Evolutionary conservation across 2,113 vertebrate species (phyloP).

Genomic region (Cavia porcellus): DNA sequence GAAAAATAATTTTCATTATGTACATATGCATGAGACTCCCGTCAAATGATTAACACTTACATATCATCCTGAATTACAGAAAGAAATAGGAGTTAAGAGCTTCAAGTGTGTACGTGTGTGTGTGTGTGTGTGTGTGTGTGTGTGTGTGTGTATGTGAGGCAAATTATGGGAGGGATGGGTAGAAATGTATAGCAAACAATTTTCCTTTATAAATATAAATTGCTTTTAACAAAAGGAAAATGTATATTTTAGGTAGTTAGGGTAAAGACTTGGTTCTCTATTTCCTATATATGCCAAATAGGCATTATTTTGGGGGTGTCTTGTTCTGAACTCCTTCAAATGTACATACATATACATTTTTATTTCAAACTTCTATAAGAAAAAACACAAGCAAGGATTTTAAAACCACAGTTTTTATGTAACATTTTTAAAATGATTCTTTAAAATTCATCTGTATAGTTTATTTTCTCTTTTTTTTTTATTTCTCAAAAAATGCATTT

Average conservation of each 20-base stretch:
- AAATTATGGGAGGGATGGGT: not conserved
- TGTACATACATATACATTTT: not conserved
- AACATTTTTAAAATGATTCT: slow-evolving; percentile 17
- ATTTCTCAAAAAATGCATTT: slow-evolving; percentile 61
- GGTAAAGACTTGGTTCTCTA: not conserved
- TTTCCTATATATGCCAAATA: slow-evolving; percentile 1
- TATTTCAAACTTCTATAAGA: slow-evolving; percentile 28
- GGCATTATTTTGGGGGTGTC: not conserved
- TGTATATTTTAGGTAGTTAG: not conserved
- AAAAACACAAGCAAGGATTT: slow-evolving; percentile 62
- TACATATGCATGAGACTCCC: not conserved
- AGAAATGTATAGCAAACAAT: not conserved
- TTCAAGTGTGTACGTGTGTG: not conserved
- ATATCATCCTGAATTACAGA: not conserved
- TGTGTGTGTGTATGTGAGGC: not conserved
- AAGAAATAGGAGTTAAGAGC: not conserved
- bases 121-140: too few species aligned
- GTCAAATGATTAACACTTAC: not conserved
- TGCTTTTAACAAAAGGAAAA: not conserved
- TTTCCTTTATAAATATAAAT: not conserved
- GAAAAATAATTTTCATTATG: not conserved
- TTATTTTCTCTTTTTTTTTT: not conserved
- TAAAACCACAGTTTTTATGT: slow-evolving; percentile 40
- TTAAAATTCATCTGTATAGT: slow-evolving; percentile 64
- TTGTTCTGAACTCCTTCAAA: not conserved